Evolutionary conservation across 1,140 invertebrate species (phyloP).

Genomic region (Caenorhabditis brenneri): DNA sequence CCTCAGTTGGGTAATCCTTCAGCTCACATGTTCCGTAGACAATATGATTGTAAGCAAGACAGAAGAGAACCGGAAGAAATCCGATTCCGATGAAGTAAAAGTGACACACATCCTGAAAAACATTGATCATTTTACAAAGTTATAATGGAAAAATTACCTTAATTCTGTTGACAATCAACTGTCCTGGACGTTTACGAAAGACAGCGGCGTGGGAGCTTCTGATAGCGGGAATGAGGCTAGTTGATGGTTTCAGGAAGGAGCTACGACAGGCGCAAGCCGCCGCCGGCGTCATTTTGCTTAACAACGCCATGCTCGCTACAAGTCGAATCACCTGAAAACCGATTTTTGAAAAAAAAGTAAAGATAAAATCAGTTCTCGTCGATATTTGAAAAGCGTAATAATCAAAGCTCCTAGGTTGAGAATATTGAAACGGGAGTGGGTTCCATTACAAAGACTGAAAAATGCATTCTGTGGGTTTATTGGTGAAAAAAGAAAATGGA

Average conservation of each 20-base stretch:
- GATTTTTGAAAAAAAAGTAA: not conserved
- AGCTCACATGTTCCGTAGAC: slow-evolving; percentile 67
- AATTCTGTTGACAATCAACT: slow-evolving; percentile 62
- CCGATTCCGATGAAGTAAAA: slow-evolving; percentile 65
- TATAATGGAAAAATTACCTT: slow-evolving; percentile 57
- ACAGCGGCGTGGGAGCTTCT: slow-evolving; percentile 58
- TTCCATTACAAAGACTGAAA: not conserved
- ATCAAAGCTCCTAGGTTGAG: too few species aligned
- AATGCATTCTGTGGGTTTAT: too few species aligned
- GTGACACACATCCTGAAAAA: slow-evolving; percentile 58
- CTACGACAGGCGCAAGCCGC: slow-evolving; percentile 18
- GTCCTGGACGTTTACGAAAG: slow-evolving; percentile 62
- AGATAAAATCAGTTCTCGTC: too few species aligned
- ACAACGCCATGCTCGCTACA: slow-evolving; percentile 31
- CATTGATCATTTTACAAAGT: not conserved
- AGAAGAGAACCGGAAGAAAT: slow-evolving; percentile 56
- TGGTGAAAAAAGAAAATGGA: not conserved
- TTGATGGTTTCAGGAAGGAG: slow-evolving; percentile 12
- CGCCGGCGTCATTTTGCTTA: slow-evolving; percentile 43
- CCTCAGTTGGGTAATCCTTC: slow-evolving; percentile 65
- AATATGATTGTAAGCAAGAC: slow-evolving; percentile 58
- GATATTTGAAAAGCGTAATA: too few species aligned
- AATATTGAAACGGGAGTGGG: too few species aligned
- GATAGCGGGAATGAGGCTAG: slow-evolving; percentile 28
- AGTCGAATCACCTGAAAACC: slow-evolving; percentile 20